phyloP scores from a whole-genome alignment of 2,797 vertebrate species.

The Tympanoctomys barrerae region DNA sequence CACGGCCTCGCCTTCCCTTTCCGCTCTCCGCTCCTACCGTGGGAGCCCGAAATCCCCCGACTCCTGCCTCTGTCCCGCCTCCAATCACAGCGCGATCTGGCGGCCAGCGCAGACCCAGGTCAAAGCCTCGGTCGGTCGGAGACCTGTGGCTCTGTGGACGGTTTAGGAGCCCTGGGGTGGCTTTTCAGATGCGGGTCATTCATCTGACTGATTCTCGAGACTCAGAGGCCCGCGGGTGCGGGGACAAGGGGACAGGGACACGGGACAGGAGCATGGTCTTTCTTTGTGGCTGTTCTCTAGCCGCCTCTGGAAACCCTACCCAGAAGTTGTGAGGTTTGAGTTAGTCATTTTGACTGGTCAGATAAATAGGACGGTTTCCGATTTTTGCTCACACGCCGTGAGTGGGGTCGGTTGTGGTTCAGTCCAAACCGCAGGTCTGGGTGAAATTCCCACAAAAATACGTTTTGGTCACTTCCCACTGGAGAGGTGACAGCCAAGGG shows the following conservation, averaged over 20 bases:
- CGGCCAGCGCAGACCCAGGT: not conserved
- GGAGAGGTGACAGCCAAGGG: not conserved
- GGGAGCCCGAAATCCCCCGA: slow-evolving; percentile 53
- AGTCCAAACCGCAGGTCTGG: too few relatives aligned
- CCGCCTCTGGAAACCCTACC: not conserved
- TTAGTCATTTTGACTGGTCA: too few relatives aligned
- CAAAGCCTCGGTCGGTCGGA: rapidly evolving
- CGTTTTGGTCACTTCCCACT: not conserved
- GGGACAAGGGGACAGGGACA: rapidly evolving
- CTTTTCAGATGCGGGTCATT: not conserved
- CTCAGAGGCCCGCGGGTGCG: not conserved
- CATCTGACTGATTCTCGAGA: not conserved
- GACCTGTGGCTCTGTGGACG: not conserved
- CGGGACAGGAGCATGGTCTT: not conserved
- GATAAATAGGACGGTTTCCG: too few relatives aligned
- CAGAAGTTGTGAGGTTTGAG: not conserved
- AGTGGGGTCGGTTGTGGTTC: too few relatives aligned
- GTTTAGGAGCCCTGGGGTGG: not conserved
- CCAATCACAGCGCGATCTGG: slow-evolving; percentile 74
- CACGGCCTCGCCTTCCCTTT: not conserved
- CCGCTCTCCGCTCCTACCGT: slow-evolving; percentile 58
- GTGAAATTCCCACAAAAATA: too few relatives aligned
- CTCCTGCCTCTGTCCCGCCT: not conserved
- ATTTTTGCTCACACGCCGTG: too few relatives aligned
- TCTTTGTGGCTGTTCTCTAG: not conserved